These are phyloP conservation scores for Apodemia duryi DNA, from an alignment of 2,888 invertebrate species.

Conservation along the genomic window DNA sequence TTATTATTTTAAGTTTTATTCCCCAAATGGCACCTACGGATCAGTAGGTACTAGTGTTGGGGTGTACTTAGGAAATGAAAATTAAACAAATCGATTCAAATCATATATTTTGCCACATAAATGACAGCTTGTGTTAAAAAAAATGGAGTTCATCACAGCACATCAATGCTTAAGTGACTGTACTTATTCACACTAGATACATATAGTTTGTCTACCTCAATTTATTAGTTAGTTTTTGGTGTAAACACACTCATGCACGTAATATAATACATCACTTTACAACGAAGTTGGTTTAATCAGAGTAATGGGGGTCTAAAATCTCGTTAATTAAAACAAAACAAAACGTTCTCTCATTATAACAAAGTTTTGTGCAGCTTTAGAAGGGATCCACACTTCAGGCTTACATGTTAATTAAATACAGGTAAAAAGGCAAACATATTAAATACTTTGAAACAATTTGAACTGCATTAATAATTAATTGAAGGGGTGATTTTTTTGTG, in stretches of 20 bases:
- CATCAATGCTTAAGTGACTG: too few species aligned
- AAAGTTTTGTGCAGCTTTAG: constrained; percentile 9
- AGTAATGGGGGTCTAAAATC: constrained; percentile 8
- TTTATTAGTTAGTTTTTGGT: not conserved
- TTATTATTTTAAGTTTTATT: too few species aligned
- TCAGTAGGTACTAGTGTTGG: too few species aligned
- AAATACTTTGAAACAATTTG: not conserved
- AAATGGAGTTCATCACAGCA: too few species aligned
- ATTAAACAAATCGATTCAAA: too few species aligned
- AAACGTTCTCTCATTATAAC: not conserved
- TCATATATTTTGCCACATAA: too few species aligned
- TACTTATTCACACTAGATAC: too few species aligned
- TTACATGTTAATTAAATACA: constrained; percentile 7
- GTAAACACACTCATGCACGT: not conserved
- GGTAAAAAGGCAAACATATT: not conserved
- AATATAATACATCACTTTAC: constrained; percentile 4
- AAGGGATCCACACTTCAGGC: constrained; percentile 10
- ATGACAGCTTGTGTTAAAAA: too few species aligned
- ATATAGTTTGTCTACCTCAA: too few species aligned
- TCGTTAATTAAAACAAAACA: constrained; percentile 7
- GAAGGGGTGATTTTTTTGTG: not conserved
- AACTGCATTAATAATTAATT: constrained; percentile 2
- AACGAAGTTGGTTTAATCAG: constrained; percentile 6
- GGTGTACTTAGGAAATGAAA: too few species aligned
- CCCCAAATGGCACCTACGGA: too few species aligned